These are phyloP conservation scores for Plutella xylostella DNA, from an alignment of 2,888 invertebrate genomes.

Conservation along the genomic window DNA sequence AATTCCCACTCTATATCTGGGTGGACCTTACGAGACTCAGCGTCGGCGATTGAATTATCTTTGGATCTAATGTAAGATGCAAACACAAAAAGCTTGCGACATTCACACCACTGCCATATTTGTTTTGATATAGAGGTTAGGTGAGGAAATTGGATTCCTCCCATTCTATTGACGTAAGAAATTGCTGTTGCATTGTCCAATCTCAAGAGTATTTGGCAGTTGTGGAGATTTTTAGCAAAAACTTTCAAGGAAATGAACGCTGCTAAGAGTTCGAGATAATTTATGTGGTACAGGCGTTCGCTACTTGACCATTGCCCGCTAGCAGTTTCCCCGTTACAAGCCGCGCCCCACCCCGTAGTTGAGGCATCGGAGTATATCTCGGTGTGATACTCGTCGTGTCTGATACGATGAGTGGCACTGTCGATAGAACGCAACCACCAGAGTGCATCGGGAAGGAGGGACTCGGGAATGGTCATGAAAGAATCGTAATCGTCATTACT, in stretches of 20 bases:
- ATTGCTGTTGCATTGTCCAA: constrained; percentile 7
- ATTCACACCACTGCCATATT: constrained; percentile 9
- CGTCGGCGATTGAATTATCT: constrained; percentile 1
- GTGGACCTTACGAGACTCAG: background rate
- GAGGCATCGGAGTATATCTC: constrained; percentile 9
- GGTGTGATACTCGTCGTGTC: background rate
- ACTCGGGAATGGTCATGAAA: constrained; percentile 1
- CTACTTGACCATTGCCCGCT: constrained; percentile 3
- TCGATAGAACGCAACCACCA: background rate
- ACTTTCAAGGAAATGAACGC: constrained; percentile 5
- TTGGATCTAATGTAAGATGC: constrained; percentile 3
- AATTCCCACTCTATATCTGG: constrained; percentile 5
- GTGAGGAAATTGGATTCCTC: constrained; percentile 6
- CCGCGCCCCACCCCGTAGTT: constrained; percentile 11
- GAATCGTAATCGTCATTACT: background rate
- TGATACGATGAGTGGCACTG: background rate
- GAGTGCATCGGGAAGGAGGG: background rate
- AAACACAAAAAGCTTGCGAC: constrained; percentile 2
- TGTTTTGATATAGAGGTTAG: background rate
- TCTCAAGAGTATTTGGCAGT: constrained; percentile 3
- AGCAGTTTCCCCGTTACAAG: constrained; percentile 7
- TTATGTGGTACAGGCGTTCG: constrained; percentile 1
- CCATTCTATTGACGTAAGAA: constrained; percentile 2
- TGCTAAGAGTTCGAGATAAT: constrained; percentile 5
- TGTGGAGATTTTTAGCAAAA: background rate